Base-by-base conservation (phyloP, 2,888 invertebrate species). In the Zele albiditarsus region DNA sequence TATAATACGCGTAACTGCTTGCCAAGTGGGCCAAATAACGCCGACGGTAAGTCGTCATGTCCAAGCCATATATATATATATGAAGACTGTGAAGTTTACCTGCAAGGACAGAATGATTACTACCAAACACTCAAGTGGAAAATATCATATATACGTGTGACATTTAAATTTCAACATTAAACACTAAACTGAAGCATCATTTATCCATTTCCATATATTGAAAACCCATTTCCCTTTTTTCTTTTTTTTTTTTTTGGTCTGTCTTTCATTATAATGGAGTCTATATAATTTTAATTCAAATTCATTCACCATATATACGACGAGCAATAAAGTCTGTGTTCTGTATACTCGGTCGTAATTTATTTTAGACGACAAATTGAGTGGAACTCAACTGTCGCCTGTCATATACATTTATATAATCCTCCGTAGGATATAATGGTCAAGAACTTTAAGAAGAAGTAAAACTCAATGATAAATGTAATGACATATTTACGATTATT, bases 11-110 rank as follows among this genome's bases (percentile, higher is more conserved):
- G 57, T 65, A 74, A 74, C 65, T 31, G 63, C 49, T 63, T 65
- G 74, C 65, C 74, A 74, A 74, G 74, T 74, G 74, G 74, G 69
- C 49, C 65, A 62, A 74, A 74, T 69, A 74, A 69, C 28, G 53
- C 53, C 46, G 68, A 68, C 53, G 33, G 53, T 49, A 53, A 68
- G 68, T 49, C 27, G 53, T 53, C 68, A 28, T 53, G 31, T 28
- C 31, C 49, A 28, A 68, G 53, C 5, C 8, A 23, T 53, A 46
- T 46, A 6, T 20, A 53, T 20, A 20, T 53, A 53, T 67, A 27
- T 25, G 67, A 67, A 66, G 66, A 46, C 68, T 68, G 27, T 53
- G 53, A 68, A 68, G 53, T 68, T 68, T 68, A 28, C 20, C 28
- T 28, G 53, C 68, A 49, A 68, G 68, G 68, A 49, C 68, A 68